Percentiles rank a stretch among this genome's conserved stretches.
These are phyloP conservation scores for Taeniopygia guttata DNA, from an alignment of 2,797 vertebrate species.

Conservation along the genomic window DNA sequence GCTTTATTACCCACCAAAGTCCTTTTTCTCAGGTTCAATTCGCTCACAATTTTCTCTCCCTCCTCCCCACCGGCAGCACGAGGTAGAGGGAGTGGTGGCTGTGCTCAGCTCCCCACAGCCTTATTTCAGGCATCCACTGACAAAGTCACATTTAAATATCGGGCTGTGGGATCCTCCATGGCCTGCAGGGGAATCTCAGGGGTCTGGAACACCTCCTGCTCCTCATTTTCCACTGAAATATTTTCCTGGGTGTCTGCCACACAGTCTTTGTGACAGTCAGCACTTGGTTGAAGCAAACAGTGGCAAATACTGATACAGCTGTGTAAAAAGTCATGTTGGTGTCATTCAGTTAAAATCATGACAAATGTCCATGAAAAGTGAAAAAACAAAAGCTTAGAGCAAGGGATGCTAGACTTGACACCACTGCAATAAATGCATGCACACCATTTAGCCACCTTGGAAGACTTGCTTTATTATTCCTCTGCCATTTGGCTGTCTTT, in stretches of 20 bases:
- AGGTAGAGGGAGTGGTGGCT: too few species aligned
- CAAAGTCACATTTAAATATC: background rate
- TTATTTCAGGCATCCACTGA: background rate
- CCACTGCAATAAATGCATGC: background rate
- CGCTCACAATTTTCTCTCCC: background rate
- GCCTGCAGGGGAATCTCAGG: background rate
- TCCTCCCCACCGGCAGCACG: background rate
- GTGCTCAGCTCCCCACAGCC: background rate
- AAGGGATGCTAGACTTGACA: background rate
- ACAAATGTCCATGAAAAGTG: background rate
- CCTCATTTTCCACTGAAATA: background rate
- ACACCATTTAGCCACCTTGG: background rate
- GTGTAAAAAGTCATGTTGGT: background rate
- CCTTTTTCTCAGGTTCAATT: background rate
- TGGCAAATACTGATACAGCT: background rate
- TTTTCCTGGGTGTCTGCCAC: too few species aligned
- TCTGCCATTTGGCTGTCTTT: background rate
- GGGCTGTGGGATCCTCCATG: background rate
- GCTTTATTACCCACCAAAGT: background rate
- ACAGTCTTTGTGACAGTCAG: background rate
- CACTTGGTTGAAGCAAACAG: background rate
- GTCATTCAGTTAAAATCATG: background rate
- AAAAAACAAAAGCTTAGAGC: background rate
- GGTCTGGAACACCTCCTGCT: background rate
- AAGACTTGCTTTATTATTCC: background rate